Evolutionary conservation across 2,888 invertebrate genomes (phyloP).

Genomic region (Ormyrus nitidulus): DNA sequence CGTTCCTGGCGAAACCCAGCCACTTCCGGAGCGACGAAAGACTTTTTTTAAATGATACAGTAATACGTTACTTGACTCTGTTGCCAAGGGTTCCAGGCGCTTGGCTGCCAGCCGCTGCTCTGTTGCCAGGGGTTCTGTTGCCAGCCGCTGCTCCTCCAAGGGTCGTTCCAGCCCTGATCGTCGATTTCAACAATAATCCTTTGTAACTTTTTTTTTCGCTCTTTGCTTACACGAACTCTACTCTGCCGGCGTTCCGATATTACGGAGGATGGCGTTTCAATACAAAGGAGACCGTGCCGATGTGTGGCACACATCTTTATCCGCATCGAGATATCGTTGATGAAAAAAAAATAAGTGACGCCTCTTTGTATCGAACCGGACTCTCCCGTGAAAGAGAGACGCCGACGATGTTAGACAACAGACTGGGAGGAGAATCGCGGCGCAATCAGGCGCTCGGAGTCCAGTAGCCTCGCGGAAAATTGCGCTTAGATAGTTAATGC

Average conservation of each 20-base stretch:
- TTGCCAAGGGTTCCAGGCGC: conserved; percentile 56
- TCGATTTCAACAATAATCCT: conserved; percentile 41
- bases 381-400: conserved; percentile 48
- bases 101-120: conserved; percentile 32
- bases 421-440: conserved; percentile 8
- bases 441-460: conserved; percentile 20
- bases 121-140: conserved; percentile 47
- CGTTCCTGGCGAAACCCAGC: conserved; percentile 48
- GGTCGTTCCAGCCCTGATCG: conserved; percentile 26
- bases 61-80: conserved; percentile 54
- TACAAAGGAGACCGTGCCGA: conserved; percentile 48
- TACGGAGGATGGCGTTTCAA: conserved; percentile 56
- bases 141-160: conserved; percentile 27
- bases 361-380: conserved; percentile 57
- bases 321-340: too few relatives aligned
- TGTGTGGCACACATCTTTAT: not conserved
- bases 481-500: conserved; percentile 23
- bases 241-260: conserved; percentile 23
- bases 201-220: not conserved
- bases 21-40: conserved; percentile 31
- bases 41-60: conserved; percentile 15
- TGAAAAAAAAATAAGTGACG: not conserved
- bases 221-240: not conserved
- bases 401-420: conserved; percentile 43
- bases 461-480: conserved; percentile 39